These are phyloP conservation scores for Drosophila falleni DNA, from an alignment of 2,888 invertebrate species.

Conservation along the genomic window DNA sequence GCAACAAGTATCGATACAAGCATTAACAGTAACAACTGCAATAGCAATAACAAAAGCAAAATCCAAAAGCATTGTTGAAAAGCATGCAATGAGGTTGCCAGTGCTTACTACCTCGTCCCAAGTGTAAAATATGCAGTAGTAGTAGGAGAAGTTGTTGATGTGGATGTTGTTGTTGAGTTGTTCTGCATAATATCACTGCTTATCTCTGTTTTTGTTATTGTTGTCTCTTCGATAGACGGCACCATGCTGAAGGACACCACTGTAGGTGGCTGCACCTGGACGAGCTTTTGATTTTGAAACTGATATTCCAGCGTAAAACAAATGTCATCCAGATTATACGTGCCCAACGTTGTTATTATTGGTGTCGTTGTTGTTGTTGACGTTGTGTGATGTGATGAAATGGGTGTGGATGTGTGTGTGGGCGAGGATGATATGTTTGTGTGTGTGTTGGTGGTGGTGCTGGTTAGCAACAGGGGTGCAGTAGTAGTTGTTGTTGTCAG, in stretches of 20 bases:
- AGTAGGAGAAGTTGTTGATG: conserved; percentile 45
- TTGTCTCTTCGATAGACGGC: conserved; percentile 45
- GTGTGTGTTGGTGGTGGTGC: conserved; percentile 27
- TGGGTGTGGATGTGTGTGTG: conserved; percentile 48
- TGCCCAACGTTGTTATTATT: conserved; percentile 50
- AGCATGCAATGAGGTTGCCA: conserved; percentile 38
- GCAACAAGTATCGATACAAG: conserved; percentile 10
- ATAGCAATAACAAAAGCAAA: background rate
- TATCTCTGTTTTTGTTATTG: conserved; percentile 33
- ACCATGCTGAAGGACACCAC: conserved; percentile 73
- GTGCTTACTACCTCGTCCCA: conserved; percentile 76
- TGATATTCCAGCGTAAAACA: conserved; percentile 84
- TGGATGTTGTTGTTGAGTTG: conserved; percentile 33
- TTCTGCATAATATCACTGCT: conserved; percentile 27
- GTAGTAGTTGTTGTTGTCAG: conserved; percentile 38
- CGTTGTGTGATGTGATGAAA: conserved; percentile 45
- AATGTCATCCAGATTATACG: conserved; percentile 75
- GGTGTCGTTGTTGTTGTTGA: conserved; percentile 36
- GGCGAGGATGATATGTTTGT: conserved; percentile 44
- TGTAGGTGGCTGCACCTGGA: conserved; percentile 84
- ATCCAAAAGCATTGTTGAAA: conserved; percentile 29
- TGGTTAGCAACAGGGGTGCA: conserved; percentile 57
- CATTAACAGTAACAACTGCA: background rate
- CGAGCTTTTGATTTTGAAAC: conserved; percentile 84
- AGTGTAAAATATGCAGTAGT: conserved; percentile 69